Evolutionary conservation across 2,888 invertebrate species (phyloP).

Genomic region (Aquatica leii): DNA sequence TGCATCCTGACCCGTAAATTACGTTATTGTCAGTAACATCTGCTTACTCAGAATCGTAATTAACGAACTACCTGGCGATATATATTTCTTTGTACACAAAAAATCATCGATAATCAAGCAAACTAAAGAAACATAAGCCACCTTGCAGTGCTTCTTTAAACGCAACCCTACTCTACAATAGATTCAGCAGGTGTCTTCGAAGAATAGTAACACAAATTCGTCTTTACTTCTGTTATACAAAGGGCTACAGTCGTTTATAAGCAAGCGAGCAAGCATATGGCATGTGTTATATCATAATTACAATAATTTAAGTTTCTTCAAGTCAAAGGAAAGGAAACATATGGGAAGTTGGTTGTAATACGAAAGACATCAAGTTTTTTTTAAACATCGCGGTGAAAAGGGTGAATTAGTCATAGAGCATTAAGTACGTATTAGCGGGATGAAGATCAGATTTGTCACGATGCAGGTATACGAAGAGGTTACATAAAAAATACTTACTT

Average conservation of each 20-base stretch:
- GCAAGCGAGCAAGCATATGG: constrained; percentile 48
- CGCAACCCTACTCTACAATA: constrained; percentile 34
- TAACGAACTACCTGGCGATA: constrained; percentile 21
- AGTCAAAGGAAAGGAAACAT: constrained; percentile 37
- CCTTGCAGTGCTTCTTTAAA: constrained; percentile 34
- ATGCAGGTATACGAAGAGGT: constrained; percentile 46
- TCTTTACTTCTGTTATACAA: constrained; percentile 42
- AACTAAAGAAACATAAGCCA: constrained; percentile 39
- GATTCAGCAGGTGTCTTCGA: constrained; percentile 38
- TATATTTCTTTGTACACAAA: constrained; percentile 12
- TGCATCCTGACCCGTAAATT: constrained; percentile 2
- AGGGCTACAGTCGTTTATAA: constrained; percentile 43
- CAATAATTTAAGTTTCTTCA: constrained; percentile 51
- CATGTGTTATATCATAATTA: constrained; percentile 60
- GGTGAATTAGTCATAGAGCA: constrained; percentile 49
- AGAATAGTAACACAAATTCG: constrained; percentile 31
- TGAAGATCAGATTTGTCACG: constrained; percentile 48
- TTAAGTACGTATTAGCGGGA: constrained; percentile 32
- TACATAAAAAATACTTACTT: constrained; percentile 68
- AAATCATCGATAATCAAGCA: constrained; percentile 26
- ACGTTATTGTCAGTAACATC: background rate
- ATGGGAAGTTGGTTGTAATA: constrained; percentile 47
- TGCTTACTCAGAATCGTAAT: constrained; percentile 3
- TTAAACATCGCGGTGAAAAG: constrained; percentile 50
- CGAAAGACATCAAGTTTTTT: constrained; percentile 31